Conservation (phyloP, 2,797 vertebrate genomes). For the Paedocypris micromegethes region DNA sequence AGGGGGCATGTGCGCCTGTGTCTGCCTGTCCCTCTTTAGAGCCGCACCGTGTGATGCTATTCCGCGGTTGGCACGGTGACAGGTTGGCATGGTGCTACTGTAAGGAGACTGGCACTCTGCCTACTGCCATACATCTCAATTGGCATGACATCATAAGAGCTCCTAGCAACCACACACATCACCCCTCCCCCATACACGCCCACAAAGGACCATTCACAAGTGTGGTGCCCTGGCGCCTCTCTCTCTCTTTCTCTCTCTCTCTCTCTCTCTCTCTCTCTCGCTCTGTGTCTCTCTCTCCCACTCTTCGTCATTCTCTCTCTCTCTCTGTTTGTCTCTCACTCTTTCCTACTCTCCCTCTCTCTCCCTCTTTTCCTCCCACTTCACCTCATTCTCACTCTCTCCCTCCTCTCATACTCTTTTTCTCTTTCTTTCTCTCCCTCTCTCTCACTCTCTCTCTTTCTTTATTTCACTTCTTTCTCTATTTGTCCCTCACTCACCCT, state of each 20-base stretch:
- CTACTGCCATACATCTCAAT: slow-evolving; percentile 54
- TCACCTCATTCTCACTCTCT: too few relatives aligned
- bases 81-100: slow-evolving; percentile 38
- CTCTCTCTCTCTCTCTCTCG: neutral
- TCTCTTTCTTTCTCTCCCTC: too few relatives aligned
- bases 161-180: slow-evolving; percentile 41
- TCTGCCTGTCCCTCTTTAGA: slow-evolving; percentile 22
- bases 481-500: too few relatives aligned
- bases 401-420: too few relatives aligned
- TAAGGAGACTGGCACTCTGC: slow-evolving; percentile 47
- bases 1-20: slow-evolving; percentile 14
- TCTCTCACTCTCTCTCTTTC: too few relatives aligned
- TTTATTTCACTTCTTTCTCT: too few relatives aligned
- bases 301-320: too few relatives aligned
- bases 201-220: slow-evolving; percentile 38
- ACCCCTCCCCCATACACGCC: slow-evolving; percentile 40
- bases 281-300: too few relatives aligned
- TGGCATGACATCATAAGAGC: slow-evolving; percentile 50
- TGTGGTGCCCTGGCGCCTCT: slow-evolving; percentile 3
- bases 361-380: too few relatives aligned
- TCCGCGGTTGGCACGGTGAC: slow-evolving; percentile 39
- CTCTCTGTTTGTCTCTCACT: too few relatives aligned
- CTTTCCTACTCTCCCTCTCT: too few relatives aligned
- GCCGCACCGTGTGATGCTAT: slow-evolving; percentile 37
- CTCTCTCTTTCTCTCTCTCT: neutral